These are phyloP conservation scores for Tipula confusa DNA, from an alignment of 2,888 invertebrate genomes.

Conservation along the genomic window DNA sequence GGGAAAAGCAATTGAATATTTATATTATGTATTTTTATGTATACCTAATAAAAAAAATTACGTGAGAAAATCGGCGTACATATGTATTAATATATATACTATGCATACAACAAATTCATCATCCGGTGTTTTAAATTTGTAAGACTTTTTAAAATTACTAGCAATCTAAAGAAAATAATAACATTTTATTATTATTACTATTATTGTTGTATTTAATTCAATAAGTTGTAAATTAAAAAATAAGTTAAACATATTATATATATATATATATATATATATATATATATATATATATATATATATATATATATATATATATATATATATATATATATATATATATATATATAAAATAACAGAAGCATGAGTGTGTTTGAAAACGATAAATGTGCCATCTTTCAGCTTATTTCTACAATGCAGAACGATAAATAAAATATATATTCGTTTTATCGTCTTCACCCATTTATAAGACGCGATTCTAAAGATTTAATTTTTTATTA, in stretches of 20 bases:
- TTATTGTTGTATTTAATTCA: background rate
- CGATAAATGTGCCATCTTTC: background rate
- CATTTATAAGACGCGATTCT: background rate
- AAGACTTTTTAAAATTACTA: background rate
- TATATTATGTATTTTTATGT: too few relatives aligned
- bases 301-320: background rate
- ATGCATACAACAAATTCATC: background rate
- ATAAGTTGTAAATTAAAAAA: conserved; percentile 7
- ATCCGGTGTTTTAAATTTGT: background rate
- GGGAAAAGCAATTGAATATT: too few relatives aligned
- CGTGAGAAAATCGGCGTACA: conserved; percentile 3
- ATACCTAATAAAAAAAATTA: background rate
- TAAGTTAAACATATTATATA: background rate
- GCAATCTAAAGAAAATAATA: background rate
- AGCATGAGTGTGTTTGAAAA: background rate
- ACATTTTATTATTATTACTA: background rate
- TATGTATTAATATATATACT: too few relatives aligned
- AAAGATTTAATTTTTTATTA: background rate
- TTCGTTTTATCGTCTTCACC: background rate
- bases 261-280: background rate
- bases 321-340: background rate
- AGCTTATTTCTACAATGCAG: background rate
- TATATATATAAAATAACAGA: background rate
- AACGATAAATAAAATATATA: background rate
- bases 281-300: background rate